These are phyloP conservation scores for Pseudochromis fuscus DNA, from an alignment of 2,797 vertebrate genomes.

Conservation along the genomic window DNA sequence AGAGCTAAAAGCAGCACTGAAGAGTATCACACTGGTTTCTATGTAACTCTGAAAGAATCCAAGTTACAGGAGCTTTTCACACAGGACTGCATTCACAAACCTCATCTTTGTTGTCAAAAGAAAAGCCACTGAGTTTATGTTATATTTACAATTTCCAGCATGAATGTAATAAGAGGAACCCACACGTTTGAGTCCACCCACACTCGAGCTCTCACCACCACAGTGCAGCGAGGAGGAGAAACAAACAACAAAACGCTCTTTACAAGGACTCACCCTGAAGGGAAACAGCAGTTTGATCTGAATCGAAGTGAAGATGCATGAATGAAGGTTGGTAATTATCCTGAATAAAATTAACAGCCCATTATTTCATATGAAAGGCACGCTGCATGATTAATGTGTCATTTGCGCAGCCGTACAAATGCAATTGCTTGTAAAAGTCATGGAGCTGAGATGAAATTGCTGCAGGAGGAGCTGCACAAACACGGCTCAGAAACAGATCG, in stretches of 20 bases:
- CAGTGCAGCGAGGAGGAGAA: neutral
- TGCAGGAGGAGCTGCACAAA: slow-evolving; percentile 4
- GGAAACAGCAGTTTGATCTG: neutral
- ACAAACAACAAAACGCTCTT: neutral
- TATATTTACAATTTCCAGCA: neutral
- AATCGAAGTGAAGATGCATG: slow-evolving; percentile 3
- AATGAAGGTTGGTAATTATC: slow-evolving; percentile 14
- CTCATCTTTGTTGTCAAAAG: neutral
- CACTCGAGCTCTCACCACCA: neutral
- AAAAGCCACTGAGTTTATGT: neutral
- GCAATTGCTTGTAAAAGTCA: neutral
- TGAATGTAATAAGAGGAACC: slow-evolving; percentile 11
- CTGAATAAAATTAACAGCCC: neutral
- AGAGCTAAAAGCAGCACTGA: slow-evolving; percentile 22
- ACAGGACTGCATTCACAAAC: neutral
- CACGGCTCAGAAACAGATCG: too few relatives aligned
- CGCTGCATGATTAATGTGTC: neutral
- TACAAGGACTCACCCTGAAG: neutral
- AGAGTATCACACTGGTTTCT: too few relatives aligned
- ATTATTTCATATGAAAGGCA: neutral
- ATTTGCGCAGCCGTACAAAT: neutral
- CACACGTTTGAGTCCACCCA: neutral
- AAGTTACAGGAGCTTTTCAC: neutral
- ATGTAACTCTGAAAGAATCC: too few relatives aligned
- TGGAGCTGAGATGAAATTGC: neutral